Base-by-base conservation (phyloP, 1,140 invertebrate genomes). In the Stegodyphus mimosarum region DNA sequence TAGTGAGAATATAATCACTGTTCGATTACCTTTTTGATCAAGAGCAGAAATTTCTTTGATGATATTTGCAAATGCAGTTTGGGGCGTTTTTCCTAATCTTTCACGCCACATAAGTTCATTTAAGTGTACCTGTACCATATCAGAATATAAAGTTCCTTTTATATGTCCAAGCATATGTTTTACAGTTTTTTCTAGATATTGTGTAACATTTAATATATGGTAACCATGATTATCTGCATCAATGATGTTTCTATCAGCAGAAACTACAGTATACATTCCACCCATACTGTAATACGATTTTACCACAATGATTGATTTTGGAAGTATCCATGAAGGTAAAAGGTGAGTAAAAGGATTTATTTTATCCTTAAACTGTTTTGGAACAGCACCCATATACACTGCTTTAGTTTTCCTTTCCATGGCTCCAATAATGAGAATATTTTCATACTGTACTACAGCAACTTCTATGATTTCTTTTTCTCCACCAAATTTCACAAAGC, bases 61-160 rank as follows among this genome's bases (percentile, higher is more conserved):
- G 7, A 86, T 78, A 15, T 52, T 71, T n/a, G 4, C 13, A 86
- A 86, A 86, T 17, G 84, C 69, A 11, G 15, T 17, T 51, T 63
- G 60, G 7, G 84, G 84, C 6, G 18, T 5, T 17, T 33, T 78
- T 15, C 76, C 84, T n/a, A 51, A 86, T 7, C 69, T 17, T 17
- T 78, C 76, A 66, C 84, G 52, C 84, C 84, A 86, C 76, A 77
- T 76, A 2, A 78, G 33, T 73, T 86, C 84, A 64, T 86, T 69
- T 17, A 86, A 77, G 55, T 72, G 79, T 4, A 10, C 33, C 66
- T 86, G 84, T 51, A 79, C n/a, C 60, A 77, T n/a, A 17, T 78
- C 67, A 15, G 48, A 7, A 53, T n/a, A 72, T 15, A 86, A 17
- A 11, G 18, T n/a, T 48, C 48, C 50, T 7, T 53, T 73, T 17